A percentile compares a stretch with the other conserved stretches of the same genome.
Conservation (phyloP, 2,797 vertebrate genomes). For the Tolypeutes matacus region DNA sequence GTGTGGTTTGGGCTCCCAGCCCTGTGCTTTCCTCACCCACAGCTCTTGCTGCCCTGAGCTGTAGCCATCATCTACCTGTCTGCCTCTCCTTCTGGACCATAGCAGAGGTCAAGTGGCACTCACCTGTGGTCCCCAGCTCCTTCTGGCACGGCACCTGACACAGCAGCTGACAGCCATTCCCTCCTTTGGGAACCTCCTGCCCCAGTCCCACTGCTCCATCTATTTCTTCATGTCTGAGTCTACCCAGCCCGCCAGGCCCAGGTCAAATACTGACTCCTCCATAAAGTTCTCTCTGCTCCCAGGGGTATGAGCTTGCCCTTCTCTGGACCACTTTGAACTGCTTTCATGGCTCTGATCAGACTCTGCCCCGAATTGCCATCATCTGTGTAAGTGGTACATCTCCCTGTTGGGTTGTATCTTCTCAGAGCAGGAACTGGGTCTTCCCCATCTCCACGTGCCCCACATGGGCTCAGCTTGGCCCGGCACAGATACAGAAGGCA, state of each 20-base stretch:
- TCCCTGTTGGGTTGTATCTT: background rate
- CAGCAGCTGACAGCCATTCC: background rate
- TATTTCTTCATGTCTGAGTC: background rate
- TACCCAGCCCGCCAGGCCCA: background rate
- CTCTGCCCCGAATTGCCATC: background rate
- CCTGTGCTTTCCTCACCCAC: background rate
- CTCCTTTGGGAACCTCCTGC: background rate
- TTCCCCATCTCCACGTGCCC: background rate
- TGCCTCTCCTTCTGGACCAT: background rate
- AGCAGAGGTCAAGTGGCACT: background rate
- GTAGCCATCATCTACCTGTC: background rate
- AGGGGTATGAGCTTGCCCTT: background rate
- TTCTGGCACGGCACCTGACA: background rate
- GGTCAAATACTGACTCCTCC: background rate
- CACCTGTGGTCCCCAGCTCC: background rate
- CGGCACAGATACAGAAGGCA: background rate
- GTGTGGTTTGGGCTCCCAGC: background rate
- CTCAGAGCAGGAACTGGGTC: background rate
- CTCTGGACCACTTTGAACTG: background rate
- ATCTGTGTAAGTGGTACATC: background rate
- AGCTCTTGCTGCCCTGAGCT: background rate
- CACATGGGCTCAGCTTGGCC: background rate
- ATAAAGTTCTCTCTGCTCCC: background rate
- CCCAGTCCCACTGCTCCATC: background rate
- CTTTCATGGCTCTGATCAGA: background rate